Conservation (phyloP, 2,797 vertebrate species). For the Delichon dasypus region DNA sequence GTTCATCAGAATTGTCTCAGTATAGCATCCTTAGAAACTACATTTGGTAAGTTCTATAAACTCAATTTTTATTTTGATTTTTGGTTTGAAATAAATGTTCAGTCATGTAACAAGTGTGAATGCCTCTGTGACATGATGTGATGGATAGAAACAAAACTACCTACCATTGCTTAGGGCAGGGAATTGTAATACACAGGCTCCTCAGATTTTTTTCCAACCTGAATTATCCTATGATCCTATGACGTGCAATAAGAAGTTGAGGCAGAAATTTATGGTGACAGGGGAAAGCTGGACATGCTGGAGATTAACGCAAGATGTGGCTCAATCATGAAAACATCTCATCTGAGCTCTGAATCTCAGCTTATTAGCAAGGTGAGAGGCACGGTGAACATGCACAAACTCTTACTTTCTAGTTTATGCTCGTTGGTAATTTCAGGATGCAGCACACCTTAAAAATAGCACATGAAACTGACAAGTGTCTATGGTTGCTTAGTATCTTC, state of each 20-base stretch:
- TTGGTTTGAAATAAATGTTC: not conserved
- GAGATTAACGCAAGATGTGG: not conserved
- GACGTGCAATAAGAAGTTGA: not conserved
- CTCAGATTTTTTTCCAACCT: not conserved
- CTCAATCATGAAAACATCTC: not conserved
- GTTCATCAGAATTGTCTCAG: not conserved
- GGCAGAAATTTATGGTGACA: not conserved
- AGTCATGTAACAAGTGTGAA: not conserved
- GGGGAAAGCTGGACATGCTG: not conserved
- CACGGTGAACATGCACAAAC: not conserved
- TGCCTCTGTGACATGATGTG: not conserved
- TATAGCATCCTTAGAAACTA: not conserved
- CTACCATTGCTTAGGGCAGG: not conserved
- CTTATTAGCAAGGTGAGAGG: not conserved
- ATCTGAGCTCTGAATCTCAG: not conserved
- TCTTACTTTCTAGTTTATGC: not conserved
- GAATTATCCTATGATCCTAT: not conserved
- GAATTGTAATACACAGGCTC: not conserved
- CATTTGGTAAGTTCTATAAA: not conserved
- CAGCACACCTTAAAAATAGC: not conserved
- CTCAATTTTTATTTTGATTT: not conserved
- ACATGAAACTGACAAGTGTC: not conserved
- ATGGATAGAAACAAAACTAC: not conserved
- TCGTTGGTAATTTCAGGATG: not conserved
- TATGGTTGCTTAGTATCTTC: not conserved